Evolutionary conservation across 1,140 invertebrate species (phyloP).

Genomic region (Heliothis subflexa): DNA sequence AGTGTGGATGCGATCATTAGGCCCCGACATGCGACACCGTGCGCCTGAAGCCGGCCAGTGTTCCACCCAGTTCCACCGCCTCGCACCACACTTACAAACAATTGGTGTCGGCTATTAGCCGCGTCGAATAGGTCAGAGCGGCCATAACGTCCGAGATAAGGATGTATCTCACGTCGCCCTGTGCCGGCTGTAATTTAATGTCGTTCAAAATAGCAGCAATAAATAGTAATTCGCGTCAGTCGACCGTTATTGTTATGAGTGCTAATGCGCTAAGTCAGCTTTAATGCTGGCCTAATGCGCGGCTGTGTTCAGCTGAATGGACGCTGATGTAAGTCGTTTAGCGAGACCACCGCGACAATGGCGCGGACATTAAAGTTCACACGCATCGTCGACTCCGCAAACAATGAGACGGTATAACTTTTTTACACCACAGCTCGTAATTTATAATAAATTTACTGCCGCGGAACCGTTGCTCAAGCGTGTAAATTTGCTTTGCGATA

Average conservation of each 20-base stretch:
- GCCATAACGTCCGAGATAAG: conserved; percentile 61
- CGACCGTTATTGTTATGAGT: conserved; percentile 64
- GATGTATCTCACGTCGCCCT: conserved; percentile 45
- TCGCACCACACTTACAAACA: conserved; percentile 48
- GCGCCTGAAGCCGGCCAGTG: too few species aligned
- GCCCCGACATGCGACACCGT: not conserved
- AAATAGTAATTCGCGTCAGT: conserved; percentile 66
- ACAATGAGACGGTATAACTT: conserved; percentile 64
- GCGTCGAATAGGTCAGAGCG: conserved; percentile 59
- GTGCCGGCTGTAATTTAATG: conserved; percentile 59
- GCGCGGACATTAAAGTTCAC: conserved; percentile 63
- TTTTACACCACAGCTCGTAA: conserved; percentile 61
- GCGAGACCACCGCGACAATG: conserved; percentile 47
- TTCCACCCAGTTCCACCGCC: not conserved
- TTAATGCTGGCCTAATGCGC: conserved; percentile 66
- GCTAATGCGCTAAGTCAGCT: conserved; percentile 65
- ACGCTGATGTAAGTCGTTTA: conserved; percentile 63
- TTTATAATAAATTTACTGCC: conserved; percentile 64
- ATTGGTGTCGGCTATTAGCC: conserved; percentile 54
- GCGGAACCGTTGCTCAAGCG: conserved; percentile 59
- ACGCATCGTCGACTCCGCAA: conserved; percentile 66
- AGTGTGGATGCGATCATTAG: conserved; percentile 27
- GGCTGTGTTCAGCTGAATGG: conserved; percentile 61
- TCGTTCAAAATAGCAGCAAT: conserved; percentile 66
- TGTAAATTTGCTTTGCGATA: conserved; percentile 68